Evolutionary conservation across 1,140 invertebrate genomes (phyloP).

Genomic region (Helicorthomorpha holstii): DNA sequence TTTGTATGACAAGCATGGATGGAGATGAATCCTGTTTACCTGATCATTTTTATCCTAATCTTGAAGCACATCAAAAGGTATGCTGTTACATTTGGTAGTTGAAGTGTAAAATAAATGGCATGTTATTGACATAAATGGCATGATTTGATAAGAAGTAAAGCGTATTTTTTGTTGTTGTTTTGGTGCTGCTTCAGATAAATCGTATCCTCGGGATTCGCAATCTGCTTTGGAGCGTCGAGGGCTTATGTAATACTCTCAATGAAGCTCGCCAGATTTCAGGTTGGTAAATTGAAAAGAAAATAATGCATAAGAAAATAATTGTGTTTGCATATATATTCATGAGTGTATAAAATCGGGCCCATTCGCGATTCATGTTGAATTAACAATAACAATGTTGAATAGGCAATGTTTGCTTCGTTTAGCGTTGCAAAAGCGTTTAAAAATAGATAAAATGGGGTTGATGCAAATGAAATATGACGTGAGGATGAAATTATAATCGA

Average conservation of each 20-base stretch:
- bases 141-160: no score
- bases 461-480: no score
- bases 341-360: no score
- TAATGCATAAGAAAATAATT: no score
- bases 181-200: background rate
- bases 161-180: background rate
- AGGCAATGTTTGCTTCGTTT: no score
- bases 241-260: conserved; percentile 2
- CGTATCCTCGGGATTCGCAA: conserved; percentile 5
- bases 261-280: conserved; percentile 3
- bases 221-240: conserved; percentile 2
- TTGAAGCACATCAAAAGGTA: conserved; percentile 6
- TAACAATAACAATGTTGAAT: no score
- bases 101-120: background rate
- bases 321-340: no score
- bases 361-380: no score
- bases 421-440: no score
- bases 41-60: background rate
- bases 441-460: no score
- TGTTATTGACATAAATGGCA: background rate
- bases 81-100: background rate
- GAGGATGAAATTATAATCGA: no score
- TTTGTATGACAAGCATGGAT: conserved; percentile 4
- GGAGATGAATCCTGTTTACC: conserved; percentile 1
- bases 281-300: no score